A percentile compares a stretch with the other conserved stretches of the same genome.
Conservation (phyloP, 2,113 vertebrate species). For the Calypte anna region DNA sequence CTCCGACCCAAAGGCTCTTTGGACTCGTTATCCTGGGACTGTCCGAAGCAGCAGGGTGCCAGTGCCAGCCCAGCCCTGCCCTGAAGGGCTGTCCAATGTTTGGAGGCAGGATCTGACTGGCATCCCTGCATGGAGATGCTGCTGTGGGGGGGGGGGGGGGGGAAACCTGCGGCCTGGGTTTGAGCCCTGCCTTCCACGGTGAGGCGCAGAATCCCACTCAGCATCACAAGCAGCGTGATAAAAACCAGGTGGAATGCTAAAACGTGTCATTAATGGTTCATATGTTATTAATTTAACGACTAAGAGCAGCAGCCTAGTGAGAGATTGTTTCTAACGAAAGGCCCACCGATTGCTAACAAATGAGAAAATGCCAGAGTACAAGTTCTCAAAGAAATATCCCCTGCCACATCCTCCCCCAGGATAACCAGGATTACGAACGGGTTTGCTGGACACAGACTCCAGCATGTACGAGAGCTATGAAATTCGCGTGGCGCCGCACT, state of each 20-base stretch:
- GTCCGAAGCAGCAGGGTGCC: background rate
- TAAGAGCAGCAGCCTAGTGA: background rate
- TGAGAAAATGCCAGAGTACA: background rate
- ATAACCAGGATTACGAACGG: background rate
- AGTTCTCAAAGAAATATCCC: background rate
- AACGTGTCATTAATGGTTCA: background rate
- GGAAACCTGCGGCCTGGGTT: background rate
- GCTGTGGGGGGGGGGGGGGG: too few species aligned
- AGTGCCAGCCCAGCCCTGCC: background rate
- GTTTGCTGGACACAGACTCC: background rate
- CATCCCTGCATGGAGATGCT: background rate
- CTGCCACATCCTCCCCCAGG: background rate
- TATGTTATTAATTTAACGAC: background rate
- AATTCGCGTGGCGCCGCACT: background rate
- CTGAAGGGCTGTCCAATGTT: background rate
- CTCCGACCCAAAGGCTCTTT: background rate
- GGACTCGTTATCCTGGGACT: background rate
- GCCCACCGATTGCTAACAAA: background rate
- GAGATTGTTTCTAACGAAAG: background rate
- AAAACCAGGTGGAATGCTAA: background rate
- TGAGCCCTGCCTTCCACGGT: background rate
- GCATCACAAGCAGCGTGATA: background rate
- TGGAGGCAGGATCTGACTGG: background rate
- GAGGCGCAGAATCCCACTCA: background rate
- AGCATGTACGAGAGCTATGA: fast-evolving